phyloP scores from a whole-genome alignment of 2,113 vertebrate species.

The Rhizomys pruinosus region DNA sequence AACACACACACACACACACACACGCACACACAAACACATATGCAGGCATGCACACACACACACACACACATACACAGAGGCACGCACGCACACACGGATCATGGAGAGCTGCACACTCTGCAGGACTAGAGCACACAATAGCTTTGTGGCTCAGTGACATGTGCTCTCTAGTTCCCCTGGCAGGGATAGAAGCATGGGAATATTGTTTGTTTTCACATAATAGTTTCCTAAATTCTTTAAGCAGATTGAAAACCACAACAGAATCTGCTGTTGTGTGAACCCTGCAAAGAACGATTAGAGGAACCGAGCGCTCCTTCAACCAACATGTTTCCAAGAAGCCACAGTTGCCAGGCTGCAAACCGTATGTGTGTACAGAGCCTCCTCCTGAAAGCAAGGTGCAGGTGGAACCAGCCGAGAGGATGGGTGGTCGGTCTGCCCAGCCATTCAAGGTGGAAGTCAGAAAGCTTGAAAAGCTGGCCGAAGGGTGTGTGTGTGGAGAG shows the following conservation, averaged over 20 bases:
- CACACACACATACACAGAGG: too few species aligned
- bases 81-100: background rate
- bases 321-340: conserved; percentile 64
- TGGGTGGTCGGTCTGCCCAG: conserved; percentile 65
- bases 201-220: conserved; percentile 33
- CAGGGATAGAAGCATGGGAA: conserved; percentile 11
- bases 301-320: conserved; percentile 71
- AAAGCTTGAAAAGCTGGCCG: background rate
- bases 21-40: background rate
- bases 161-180: background rate
- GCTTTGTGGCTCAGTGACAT: background rate
- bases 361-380: background rate
- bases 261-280: conserved; percentile 63
- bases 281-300: background rate
- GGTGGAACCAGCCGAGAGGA: conserved; percentile 64
- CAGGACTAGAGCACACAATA: conserved; percentile 27
- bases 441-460: conserved; percentile 33
- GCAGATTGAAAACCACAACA: conserved; percentile 60
- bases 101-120: conserved; percentile 11
- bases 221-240: conserved; percentile 57
- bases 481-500: fast-evolving
- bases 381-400: background rate
- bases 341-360: conserved; percentile 44
- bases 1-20: too few species aligned
- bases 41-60: background rate